Percentiles rank a stretch among this genome's conserved stretches.
phyloP scores from a whole-genome alignment of 2,888 invertebrate species.

The Chalcosyrphus nemorum region DNA sequence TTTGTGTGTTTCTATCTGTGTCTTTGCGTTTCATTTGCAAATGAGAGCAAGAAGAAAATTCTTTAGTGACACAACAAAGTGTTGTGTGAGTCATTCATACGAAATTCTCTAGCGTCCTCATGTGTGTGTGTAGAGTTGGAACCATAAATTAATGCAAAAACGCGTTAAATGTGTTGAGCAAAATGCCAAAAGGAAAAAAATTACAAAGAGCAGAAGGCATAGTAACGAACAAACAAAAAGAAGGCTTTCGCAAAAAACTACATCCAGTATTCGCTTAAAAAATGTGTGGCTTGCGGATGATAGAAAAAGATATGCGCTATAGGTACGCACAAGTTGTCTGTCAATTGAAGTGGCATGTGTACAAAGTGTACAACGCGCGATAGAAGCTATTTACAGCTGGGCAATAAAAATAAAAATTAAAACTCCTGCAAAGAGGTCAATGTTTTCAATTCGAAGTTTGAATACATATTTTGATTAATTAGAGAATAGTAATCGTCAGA shows the following conservation, averaged over 20 bases:
- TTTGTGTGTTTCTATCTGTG: no score
- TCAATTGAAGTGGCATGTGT: slow-evolving; percentile 53
- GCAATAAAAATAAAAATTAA: slow-evolving; percentile 2
- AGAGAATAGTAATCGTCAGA: not conserved
- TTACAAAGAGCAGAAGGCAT: slow-evolving; percentile 36
- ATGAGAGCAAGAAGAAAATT: slow-evolving; percentile 60
- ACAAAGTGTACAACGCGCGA: slow-evolving; percentile 17
- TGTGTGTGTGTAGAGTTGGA: slow-evolving; percentile 2
- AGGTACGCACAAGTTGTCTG: slow-evolving; percentile 44
- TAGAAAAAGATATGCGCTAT: slow-evolving; percentile 10
- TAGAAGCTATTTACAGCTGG: slow-evolving; percentile 42
- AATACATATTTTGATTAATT: slow-evolving; percentile 2
- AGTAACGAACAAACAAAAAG: slow-evolving; percentile 11
- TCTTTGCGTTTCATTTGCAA: slow-evolving; percentile 23
- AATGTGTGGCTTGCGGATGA: slow-evolving; percentile 43
- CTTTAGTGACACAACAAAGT: slow-evolving; percentile 53
- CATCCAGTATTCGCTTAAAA: slow-evolving; percentile 28
- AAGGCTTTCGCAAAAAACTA: slow-evolving; percentile 5
- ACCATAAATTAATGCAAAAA: slow-evolving; percentile 62
- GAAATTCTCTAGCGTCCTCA: slow-evolving; percentile 32
- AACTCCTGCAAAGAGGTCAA: slow-evolving; percentile 46
- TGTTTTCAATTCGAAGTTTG: slow-evolving; percentile 29
- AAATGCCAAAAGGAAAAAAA: slow-evolving; percentile 13
- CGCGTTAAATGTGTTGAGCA: slow-evolving; percentile 38
- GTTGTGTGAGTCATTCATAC: slow-evolving; percentile 47